Evolutionary conservation across 2,888 invertebrate species (phyloP).

Genomic region (Malacosoma neustria): DNA sequence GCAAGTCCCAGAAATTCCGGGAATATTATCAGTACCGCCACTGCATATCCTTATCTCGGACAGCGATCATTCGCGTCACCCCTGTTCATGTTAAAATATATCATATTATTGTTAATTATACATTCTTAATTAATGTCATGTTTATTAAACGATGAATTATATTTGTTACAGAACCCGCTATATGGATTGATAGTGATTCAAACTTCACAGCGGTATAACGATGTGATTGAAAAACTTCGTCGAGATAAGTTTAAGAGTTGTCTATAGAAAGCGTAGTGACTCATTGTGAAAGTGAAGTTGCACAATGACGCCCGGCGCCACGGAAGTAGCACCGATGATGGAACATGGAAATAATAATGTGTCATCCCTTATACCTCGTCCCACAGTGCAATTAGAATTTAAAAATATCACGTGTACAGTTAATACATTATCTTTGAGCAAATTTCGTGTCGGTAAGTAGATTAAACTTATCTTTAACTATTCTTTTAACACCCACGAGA

Average conservation of each 20-base stretch:
- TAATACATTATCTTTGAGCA: slow-evolving; percentile 69
- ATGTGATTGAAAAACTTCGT: neutral
- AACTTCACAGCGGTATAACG: slow-evolving; percentile 13
- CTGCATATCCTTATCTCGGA: no score
- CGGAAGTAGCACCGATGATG: slow-evolving; percentile 31
- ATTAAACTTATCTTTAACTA: no score
- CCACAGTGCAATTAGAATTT: slow-evolving; percentile 80
- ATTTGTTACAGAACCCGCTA: slow-evolving; percentile 24
- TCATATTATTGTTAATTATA: no score
- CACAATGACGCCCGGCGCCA: slow-evolving; percentile 37
- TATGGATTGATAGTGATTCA: slow-evolving; percentile 23
- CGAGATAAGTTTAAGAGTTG: neutral
- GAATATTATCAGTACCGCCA: no score
- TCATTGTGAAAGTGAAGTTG: slow-evolving; percentile 21
- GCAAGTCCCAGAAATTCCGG: no score
- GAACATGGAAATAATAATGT: slow-evolving; percentile 55
- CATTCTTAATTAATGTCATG: no score
- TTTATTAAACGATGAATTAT: slow-evolving; percentile 6
- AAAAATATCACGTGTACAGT: slow-evolving; percentile 79
- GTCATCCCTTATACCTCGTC: slow-evolving; percentile 61
- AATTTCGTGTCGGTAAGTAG: slow-evolving; percentile 76
- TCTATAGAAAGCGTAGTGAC: slow-evolving; percentile 9
- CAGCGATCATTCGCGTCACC: no score
- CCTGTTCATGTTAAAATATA: no score
- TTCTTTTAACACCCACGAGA: no score